Conservation (phyloP, 1,140 invertebrate genomes). For the Scaptodrosophila lebanonensis region DNA sequence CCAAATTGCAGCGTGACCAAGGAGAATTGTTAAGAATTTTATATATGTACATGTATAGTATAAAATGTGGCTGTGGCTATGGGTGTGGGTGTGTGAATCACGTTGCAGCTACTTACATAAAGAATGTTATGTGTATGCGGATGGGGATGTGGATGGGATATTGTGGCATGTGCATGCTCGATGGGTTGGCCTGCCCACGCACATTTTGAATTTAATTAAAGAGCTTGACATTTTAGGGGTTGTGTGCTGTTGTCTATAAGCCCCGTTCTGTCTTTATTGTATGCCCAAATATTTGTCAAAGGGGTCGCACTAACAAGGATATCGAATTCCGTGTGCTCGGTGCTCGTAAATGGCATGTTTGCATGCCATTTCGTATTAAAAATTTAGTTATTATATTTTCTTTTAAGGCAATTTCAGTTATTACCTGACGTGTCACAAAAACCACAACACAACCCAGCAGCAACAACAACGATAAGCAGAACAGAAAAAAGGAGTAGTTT, state of each 20-base stretch:
- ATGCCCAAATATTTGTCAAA: conserved; percentile 34
- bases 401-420: conserved; percentile 19
- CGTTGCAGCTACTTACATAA: conserved; percentile 46
- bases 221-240: conserved; percentile 8
- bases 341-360: conserved; percentile 50
- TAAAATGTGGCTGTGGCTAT: too few species aligned
- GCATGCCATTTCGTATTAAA: conserved; percentile 49
- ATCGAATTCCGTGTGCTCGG: conserved; percentile 8
- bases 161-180: conserved; percentile 27
- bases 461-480: not conserved
- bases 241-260: conserved; percentile 22
- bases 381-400: conserved; percentile 9
- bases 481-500: conserved; percentile 22
- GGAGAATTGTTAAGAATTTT: conserved; percentile 53
- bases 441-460: conserved; percentile 17
- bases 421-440: conserved; percentile 25
- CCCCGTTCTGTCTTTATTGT: conserved; percentile 34
- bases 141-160: conserved; percentile 11
- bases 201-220: conserved; percentile 64
- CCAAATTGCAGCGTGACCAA: conserved; percentile 65
- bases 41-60: too few species aligned
- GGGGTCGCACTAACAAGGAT: conserved; percentile 46
- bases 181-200: conserved; percentile 19
- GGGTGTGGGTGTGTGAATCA: conserved; percentile 45
- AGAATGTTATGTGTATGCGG: too few species aligned